Percentiles rank a stretch among this genome's conserved stretches.
phyloP scores from a whole-genome alignment of 2,797 vertebrate genomes.

The Lemur catta region DNA sequence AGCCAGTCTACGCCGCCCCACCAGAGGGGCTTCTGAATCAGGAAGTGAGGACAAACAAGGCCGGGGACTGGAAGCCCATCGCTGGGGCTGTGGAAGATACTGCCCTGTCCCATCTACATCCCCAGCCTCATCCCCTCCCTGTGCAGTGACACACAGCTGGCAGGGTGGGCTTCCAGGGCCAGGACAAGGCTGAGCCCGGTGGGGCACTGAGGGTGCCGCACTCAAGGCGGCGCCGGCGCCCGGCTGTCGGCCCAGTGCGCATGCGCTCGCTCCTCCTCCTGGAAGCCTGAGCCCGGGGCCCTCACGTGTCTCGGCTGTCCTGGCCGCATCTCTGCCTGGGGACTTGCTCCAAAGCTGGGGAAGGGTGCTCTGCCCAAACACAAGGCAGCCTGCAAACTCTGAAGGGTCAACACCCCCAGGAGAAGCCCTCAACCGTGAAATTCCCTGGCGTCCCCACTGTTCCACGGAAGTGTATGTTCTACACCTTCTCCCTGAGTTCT shows the following conservation, averaged over 20 bases:
- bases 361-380: background rate
- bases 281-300: rapidly evolving
- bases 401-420: background rate
- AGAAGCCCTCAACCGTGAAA: background rate
- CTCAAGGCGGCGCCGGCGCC: background rate
- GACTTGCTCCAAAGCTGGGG: background rate
- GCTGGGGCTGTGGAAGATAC: background rate
- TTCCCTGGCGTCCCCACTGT: background rate
- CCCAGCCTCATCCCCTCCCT: background rate
- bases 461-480: background rate
- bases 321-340: background rate
- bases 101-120: background rate
- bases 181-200: too few species aligned
- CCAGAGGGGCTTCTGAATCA: background rate
- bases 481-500: background rate
- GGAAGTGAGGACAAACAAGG: background rate
- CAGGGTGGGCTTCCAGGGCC: background rate
- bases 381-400: too few species aligned
- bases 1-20: rapidly evolving
- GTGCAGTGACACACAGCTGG: background rate
- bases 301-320: background rate
- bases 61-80: background rate
- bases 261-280: background rate
- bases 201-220: rapidly evolving
- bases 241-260: background rate